phyloP scores from a whole-genome alignment of 2,113 vertebrate species.

The Tenrec ecaudatus region DNA sequence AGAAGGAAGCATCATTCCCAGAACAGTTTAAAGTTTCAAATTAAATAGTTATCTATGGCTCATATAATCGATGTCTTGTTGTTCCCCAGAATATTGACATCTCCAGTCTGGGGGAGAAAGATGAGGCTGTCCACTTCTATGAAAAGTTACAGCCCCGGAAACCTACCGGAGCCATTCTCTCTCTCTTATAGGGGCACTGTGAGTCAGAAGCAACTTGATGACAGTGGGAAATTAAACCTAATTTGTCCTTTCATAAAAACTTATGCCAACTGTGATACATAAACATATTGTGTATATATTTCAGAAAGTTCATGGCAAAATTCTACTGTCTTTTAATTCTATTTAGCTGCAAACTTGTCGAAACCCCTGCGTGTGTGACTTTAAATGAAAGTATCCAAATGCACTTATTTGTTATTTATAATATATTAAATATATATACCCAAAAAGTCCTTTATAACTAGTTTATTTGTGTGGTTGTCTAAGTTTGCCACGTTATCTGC shows the following conservation, averaged over 20 bases:
- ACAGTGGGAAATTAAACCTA: not conserved
- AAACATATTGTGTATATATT: no score
- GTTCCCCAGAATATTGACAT: conserved; percentile 23
- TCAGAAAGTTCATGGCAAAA: no score
- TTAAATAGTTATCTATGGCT: conserved; percentile 42
- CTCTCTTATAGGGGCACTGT: no score
- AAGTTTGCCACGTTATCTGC: conserved; percentile 12
- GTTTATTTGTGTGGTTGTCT: conserved; percentile 13
- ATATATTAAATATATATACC: not conserved
- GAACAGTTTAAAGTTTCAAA: conserved; percentile 49
- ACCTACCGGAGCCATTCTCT: no score
- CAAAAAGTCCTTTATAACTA: conserved; percentile 23
- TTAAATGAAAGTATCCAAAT: no score
- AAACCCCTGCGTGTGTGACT: no score
- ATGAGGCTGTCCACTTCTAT: no score
- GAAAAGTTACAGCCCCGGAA: no score
- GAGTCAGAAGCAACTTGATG: no score
- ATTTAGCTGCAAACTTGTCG: no score
- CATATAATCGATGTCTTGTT: not conserved
- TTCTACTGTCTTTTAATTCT: no score
- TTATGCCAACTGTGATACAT: not conserved
- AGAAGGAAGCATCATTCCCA: conserved; percentile 22
- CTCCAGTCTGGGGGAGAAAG: not conserved
- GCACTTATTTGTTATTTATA: no score
- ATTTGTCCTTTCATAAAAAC: conserved; percentile 61